Base-by-base conservation (phyloP, 2,888 invertebrate genomes). In the Lasioglossum zephyrum region DNA sequence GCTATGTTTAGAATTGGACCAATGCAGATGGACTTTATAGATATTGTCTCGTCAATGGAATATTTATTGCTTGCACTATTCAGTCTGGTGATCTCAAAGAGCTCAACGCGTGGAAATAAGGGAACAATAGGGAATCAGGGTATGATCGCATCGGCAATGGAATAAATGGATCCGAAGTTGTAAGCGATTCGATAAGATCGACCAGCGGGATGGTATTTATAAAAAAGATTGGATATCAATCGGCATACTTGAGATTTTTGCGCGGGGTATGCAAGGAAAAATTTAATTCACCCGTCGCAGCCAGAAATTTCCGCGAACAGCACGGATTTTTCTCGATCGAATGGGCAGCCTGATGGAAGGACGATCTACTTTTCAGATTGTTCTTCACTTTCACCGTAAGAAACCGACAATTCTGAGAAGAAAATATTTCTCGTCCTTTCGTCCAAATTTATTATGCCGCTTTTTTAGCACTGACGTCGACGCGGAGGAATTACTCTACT, bases 281-380 rank as follows among this genome's bases (percentile, higher is more conserved):
- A 66, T 66, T 66, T 36, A 66, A 66, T 66, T 66, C 66, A 36
- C 66, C 36, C 66, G 31, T 36, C 36, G 18, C 18, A 66, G 31
- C 31, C 66, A 66, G 66, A 66, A 66, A 66, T 66, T 36, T 31
- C 36, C 18, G 18, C 22, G 36, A 18, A 36, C 36, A 36, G 66
- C 66, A 18, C 66, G 66, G 66, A 66, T 66, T 66, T 66, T 66
- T 66, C 66, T 66, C 66, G 36, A 36, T 36, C 66, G 66, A 66
- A 36, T 6, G 36, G 66, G 9, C 18, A 36, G 26, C n/a, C 5
- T 31, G 31, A 63, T 63, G 16, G 26, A 13, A 16, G 26, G 1
- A 16, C 60, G 60, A 63, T 63, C 13, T 26, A 6, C 31, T 18
- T 16, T 8, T 66, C 36, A 16, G 6, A 36, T 66, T 66, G 36